Percentiles rank a stretch among this genome's conserved stretches.
Conservation (phyloP, 2,888 invertebrate genomes). For the Elmis aenea region DNA sequence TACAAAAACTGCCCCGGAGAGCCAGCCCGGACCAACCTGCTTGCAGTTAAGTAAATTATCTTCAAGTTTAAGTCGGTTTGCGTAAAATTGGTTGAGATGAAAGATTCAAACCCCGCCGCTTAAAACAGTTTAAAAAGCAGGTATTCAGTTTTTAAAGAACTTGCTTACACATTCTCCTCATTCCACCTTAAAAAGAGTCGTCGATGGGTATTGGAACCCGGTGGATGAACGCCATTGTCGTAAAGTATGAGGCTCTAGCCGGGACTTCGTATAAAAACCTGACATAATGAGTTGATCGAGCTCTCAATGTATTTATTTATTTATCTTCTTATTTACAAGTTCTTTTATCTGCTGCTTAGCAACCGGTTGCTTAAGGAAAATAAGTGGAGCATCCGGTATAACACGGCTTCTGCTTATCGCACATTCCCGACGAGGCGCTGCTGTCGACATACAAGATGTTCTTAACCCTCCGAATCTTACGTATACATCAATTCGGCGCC, state of each 20-base stretch:
- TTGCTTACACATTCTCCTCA: conserved; percentile 9
- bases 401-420: conserved; percentile 15
- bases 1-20: conserved; percentile 7
- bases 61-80: too few species aligned
- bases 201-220: too few species aligned
- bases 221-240: conserved; percentile 12
- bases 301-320: conserved; percentile 24
- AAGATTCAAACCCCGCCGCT: too few species aligned
- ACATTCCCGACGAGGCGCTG: conserved; percentile 13
- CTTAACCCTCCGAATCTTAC: conserved; percentile 13
- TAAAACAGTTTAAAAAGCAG: too few species aligned
- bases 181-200: conserved; percentile 10
- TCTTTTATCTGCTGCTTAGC: conserved; percentile 20
- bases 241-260: conserved; percentile 10
- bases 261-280: conserved; percentile 20
- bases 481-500: conserved; percentile 34
- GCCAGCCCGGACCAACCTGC: too few species aligned
- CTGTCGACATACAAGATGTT: too few species aligned
- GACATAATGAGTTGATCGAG: conserved; percentile 31
- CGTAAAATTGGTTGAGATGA: too few species aligned
- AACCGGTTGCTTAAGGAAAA: conserved; percentile 21
- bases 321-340: conserved; percentile 23
- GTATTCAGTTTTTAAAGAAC: conserved; percentile 6
- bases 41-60: too few species aligned
- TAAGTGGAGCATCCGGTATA: conserved; percentile 24